Base-by-base conservation (phyloP, 2,797 vertebrate species). In the Gymnopithys bicolor region DNA sequence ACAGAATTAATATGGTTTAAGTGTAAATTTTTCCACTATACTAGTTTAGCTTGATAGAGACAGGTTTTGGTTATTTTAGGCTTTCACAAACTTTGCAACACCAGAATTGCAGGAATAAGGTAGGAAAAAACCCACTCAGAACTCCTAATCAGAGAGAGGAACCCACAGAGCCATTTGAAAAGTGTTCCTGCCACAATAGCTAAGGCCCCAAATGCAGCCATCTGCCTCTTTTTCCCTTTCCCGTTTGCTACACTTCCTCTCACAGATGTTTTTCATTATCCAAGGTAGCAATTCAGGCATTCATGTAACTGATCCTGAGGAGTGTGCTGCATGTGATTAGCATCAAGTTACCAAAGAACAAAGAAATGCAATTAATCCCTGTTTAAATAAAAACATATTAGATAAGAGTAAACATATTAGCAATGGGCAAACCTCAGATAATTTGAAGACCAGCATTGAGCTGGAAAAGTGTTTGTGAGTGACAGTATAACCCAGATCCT, bases 321-420 rank as follows among this genome's bases (percentile, higher is more conserved):
- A 94, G 66, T 52, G 27, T 89, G 89, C 87, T 93, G 82, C 91
- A 90, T 91, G 69, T 94, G 94, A 97, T 97, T 94, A 96, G 83
- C 91, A 92, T 95, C 95, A 94, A 95, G 76, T 90, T 89, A 93
- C 89, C 69, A 86, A 93, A 92, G 92, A 94, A 95, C 95, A 97
- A 95, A 97, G 95, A 96, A 96, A 91, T 48, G 37, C 74, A 93
- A 95, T 96, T 96, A 96, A 95, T 92, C 82, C 55, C 59, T 82
- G 59, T 89, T 97, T 85, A 96, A 97, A 96, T 91, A 91, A 93
- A 93, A 93, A 13, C 73, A 91, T 79, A 90, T 92, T 95, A 92
- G 87, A 91, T 93, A 76, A 81, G 73, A 96, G 93, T 95, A 87
- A 95, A 84, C 23, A 49, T 87, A 94, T 58, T 71, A 95, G 68